Evolutionary conservation across 2,113 vertebrate species (phyloP), one percentile per base, ranked within the genome.

Genomic region (Irena cyanogastra): DNA sequence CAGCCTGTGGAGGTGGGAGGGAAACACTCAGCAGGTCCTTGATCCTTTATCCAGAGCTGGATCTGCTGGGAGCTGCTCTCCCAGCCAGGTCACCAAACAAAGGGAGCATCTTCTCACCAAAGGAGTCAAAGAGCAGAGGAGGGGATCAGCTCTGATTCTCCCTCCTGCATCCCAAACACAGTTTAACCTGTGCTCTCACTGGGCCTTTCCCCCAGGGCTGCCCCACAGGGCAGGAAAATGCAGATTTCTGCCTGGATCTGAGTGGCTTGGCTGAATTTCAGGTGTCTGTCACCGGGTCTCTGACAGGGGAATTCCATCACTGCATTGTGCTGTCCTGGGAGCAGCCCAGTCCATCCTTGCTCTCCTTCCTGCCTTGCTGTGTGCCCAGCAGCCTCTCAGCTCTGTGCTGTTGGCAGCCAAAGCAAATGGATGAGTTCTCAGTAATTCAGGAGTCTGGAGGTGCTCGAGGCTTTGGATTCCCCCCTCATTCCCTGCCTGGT

Each of bases 401-500:
- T 63, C 60, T 13, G 5, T 57, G 53, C 3, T 27, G 7, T 20
- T 53, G 54, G 83, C 60, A 90, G 65, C n/a, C 27, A 13, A 15
- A 64, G 57, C 54, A 75, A 22, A 33, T 16, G 42, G 59, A 23
- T 7, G 59, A 63, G 16, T 9, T 68, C 26, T 45, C 17, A 13
- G n/a, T 30, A 9, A n/a, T 9, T 28, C 1, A 10, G 77, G 57
- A 16, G 10, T 19, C 30, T 49, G 66, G 15, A n/a, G 41, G 20
- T 39, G 61, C n/a, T 1, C 1, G 16, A 30, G 39, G 35, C 30
- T 70, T 5, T 59, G 41, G 27, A 3, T 57, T 59, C 4, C 19
- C n/a, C n/a, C 42, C 50, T 60, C 6, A 0, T 11, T 14, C 13
- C 41, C 57, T 53, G n/a, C 6, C 0, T 15, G 50, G 14, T 21